A percentile compares a stretch with the other conserved stretches of the same genome.
Conservation (phyloP, 2,797 vertebrate species). For the Acipenser oxyrinchus region DNA sequence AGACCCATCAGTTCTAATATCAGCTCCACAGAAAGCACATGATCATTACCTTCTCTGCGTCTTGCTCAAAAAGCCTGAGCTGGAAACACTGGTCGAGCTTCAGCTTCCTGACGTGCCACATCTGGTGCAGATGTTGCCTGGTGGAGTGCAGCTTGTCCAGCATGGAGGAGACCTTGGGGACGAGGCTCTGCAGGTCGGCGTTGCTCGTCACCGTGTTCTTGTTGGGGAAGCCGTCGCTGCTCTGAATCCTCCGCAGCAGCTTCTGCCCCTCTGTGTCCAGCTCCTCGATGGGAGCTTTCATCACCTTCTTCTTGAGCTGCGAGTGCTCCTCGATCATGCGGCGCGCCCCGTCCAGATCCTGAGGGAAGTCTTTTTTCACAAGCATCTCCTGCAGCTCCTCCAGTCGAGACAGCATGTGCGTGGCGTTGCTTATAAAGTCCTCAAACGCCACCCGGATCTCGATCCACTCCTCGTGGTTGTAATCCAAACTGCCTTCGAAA, state of each 20-base stretch:
- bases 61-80: constrained; percentile 90
- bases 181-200: constrained; percentile 85
- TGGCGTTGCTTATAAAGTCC: constrained; percentile 89
- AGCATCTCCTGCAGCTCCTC: constrained; percentile 95
- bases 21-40: background rate
- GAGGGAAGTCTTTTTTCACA: constrained; percentile 88
- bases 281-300: constrained; percentile 94
- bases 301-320: constrained; percentile 90
- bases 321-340: constrained; percentile 94
- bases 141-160: constrained; percentile 92
- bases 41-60: constrained; percentile 83
- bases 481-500: constrained; percentile 95
- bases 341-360: constrained; percentile 89
- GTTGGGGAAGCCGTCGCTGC: constrained; percentile 86
- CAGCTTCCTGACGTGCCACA: constrained; percentile 86
- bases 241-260: constrained; percentile 90
- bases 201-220: constrained; percentile 82
- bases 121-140: constrained; percentile 88
- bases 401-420: constrained; percentile 86
- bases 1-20: background rate
- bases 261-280: constrained; percentile 91
- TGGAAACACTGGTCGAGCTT: constrained; percentile 90
- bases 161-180: constrained; percentile 85
- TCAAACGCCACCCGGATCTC: constrained; percentile 96
- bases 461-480: constrained; percentile 98